Base-by-base conservation (phyloP, 2,113 vertebrate species). In the Cyanistes caeruleus region DNA sequence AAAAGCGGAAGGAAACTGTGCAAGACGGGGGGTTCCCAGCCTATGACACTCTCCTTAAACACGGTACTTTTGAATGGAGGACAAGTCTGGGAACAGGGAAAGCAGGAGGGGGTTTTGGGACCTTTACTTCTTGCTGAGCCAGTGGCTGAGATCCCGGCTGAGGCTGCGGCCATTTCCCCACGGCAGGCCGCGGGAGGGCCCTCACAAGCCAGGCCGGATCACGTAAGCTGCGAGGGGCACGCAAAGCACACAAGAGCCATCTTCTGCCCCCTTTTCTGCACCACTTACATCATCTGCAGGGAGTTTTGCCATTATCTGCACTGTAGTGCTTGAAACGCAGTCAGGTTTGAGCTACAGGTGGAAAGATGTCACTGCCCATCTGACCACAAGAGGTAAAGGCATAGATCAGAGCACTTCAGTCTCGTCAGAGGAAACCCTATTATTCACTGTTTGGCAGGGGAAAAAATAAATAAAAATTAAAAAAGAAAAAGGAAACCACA, bases 1-100 rank as follows among this genome's bases (percentile, higher is more conserved):
- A 94, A 92, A 95, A 92, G 80, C 62, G 12, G 96, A 96, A 97
- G 96, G 96, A 97, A 97, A 78, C 88, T 20, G 28, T 96, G 93
- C 95, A 96, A 95, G 83, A 30, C 64, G 53, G 96, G 95, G 92
- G 75, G 82, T 96, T 94, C 96, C 96, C 92, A 2, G 46, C 30
- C 76, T 55, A 3, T 4, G 8, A 86, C 35, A 33, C 14, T 70
- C 48, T 23, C 84, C 86, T 65, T 30, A 27, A 52, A 67, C 31
- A 64, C 1, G 10, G 86, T 93, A 60, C 83, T 96, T 96, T 75
- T 96, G 96, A 96, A 96, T 94, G 92, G 80, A 93, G 56, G 77
- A 90, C 72, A 93, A 85, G 60, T 87, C 67, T 92, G 90, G 92
- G 84, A 95, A 89, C 90, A 73, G 33, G 89, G 78, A 87, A 91